These are phyloP conservation scores for Cinclus mexicanus DNA, from an alignment of 2,113 vertebrate genomes.

Conservation along the genomic window DNA sequence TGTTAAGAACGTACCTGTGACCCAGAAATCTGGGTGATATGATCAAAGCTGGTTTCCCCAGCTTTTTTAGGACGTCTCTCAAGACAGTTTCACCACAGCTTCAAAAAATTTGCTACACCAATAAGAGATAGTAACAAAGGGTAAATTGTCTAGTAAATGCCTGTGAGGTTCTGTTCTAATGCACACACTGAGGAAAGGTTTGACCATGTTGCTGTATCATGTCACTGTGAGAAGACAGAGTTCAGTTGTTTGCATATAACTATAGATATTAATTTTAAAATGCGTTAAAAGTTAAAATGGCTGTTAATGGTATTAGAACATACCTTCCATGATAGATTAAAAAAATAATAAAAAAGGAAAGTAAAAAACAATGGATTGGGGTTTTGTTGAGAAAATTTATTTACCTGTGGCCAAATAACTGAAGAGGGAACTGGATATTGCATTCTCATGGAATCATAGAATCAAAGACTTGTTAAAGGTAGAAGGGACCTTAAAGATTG, in stretches of 20 bases:
- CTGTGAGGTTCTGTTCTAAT: not conserved
- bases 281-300: not conserved
- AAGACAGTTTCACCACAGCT: not conserved
- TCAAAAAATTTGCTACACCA: not conserved
- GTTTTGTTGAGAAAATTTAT: not conserved
- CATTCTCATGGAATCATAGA: not conserved
- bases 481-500: not conserved
- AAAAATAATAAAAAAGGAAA: not conserved
- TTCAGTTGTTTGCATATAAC: not conserved
- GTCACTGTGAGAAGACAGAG: not conserved
- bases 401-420: not conserved
- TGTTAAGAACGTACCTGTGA: not conserved
- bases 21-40: not conserved
- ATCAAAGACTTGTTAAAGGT: not conserved
- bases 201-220: not conserved
- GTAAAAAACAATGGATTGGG: not conserved
- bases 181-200: not conserved
- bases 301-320: not conserved
- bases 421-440: not conserved
- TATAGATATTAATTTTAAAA: not conserved
- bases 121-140: not conserved
- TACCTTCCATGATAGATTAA: not conserved
- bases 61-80: not conserved
- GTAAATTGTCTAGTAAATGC: not conserved
- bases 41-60: not conserved